A percentile compares a stretch with the other conserved stretches of the same genome.
Conservation (phyloP, 2,888 invertebrate genomes). For the Onchidella celtica region DNA sequence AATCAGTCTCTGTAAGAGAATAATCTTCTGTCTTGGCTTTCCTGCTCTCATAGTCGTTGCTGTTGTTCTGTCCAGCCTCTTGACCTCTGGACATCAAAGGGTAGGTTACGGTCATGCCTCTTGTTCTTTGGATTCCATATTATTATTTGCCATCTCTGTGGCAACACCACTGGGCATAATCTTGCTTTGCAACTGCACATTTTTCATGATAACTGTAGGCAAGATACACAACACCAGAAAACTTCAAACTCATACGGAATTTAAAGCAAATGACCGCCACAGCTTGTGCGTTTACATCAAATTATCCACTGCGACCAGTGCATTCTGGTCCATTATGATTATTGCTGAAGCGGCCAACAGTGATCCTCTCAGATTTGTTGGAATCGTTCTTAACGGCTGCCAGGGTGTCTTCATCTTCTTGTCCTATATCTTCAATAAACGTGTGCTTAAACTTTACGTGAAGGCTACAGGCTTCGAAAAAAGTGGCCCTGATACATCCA, state of each 20-base stretch:
- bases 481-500: neutral
- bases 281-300: slow-evolving; percentile 38
- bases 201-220: neutral
- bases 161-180: slow-evolving; percentile 18
- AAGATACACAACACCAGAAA: slow-evolving; percentile 25
- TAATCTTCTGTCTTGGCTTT: neutral
- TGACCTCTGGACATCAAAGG: too few species aligned
- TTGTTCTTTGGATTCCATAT: too few species aligned
- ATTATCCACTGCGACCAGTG: slow-evolving; percentile 36
- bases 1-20: neutral
- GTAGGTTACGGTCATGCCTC: too few species aligned
- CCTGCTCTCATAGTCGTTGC: neutral
- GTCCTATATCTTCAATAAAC: slow-evolving; percentile 40
- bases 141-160: too few species aligned
- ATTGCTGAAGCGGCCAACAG: slow-evolving; percentile 27
- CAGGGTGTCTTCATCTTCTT: slow-evolving; percentile 44
- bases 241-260: neutral
- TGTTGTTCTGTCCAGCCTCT: neutral
- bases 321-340: slow-evolving; percentile 28
- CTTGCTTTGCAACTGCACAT: slow-evolving; percentile 9
- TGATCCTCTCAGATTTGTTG: slow-evolving; percentile 19
- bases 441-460: slow-evolving; percentile 30
- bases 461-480: neutral
- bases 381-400: slow-evolving; percentile 27
- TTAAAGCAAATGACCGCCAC: slow-evolving; percentile 23